Evolutionary conservation across 1,140 invertebrate species (phyloP).

Genomic region (Microplitis demolitor): DNA sequence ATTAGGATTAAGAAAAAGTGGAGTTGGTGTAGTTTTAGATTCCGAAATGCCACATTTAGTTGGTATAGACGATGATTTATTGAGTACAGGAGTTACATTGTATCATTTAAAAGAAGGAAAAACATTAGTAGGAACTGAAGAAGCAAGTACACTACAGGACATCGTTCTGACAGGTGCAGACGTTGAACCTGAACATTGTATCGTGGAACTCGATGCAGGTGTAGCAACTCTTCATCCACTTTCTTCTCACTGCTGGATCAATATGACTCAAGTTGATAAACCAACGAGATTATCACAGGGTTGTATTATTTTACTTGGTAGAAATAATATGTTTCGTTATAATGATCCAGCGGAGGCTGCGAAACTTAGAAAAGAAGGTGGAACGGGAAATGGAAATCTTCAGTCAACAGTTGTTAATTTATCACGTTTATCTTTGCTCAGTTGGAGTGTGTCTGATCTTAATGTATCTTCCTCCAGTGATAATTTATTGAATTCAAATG

Average conservation of each 20-base stretch:
- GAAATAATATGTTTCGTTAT: slow-evolving; percentile 91
- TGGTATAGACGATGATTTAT: slow-evolving; percentile 88
- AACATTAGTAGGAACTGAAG: slow-evolving; percentile 78
- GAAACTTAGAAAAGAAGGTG: slow-evolving; percentile 76
- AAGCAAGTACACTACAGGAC: slow-evolving; percentile 69
- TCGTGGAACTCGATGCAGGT: slow-evolving; percentile 74
- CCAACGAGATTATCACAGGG: slow-evolving; percentile 79
- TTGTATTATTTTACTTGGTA: slow-evolving; percentile 83
- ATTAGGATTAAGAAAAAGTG: slow-evolving; percentile 81
- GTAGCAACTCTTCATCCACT: slow-evolving; percentile 78
- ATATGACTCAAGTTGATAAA: slow-evolving; percentile 76
- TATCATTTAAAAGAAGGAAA: slow-evolving; percentile 87
- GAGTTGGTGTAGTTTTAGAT: slow-evolving; percentile 87
- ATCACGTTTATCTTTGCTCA: slow-evolving; percentile 81
- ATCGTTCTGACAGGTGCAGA: slow-evolving; percentile 79
- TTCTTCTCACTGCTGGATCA: slow-evolving; percentile 81
- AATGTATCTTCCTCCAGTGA: slow-evolving; percentile 73
- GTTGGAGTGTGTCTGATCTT: slow-evolving; percentile 81
- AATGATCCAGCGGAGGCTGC: slow-evolving; percentile 91
- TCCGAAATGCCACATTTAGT: slow-evolving; percentile 90
- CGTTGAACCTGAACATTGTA: slow-evolving; percentile 84
- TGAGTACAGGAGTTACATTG: slow-evolving; percentile 87
- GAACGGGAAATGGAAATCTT: slow-evolving; percentile 58
- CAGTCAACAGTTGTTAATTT: slow-evolving; percentile 73
- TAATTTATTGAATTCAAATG: slow-evolving; percentile 65